Conservation (phyloP, 2,888 invertebrate species). For the Chesias legatella region DNA sequence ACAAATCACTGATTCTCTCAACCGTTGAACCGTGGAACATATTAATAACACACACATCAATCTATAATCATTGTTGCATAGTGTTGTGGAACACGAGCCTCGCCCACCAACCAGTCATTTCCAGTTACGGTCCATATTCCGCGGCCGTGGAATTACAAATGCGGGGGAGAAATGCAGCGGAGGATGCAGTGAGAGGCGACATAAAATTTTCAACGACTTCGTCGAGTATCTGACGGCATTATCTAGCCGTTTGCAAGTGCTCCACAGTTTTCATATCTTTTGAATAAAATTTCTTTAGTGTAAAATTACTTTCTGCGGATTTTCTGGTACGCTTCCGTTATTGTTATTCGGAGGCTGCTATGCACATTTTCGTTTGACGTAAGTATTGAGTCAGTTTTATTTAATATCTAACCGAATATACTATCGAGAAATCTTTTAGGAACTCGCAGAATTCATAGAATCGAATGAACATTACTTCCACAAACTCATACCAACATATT, state of each 20-base stretch:
- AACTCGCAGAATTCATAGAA: neutral
- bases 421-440: neutral
- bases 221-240: conserved; percentile 71
- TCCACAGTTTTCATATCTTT: conserved; percentile 65
- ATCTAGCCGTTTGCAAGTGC: conserved; percentile 73
- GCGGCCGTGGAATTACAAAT: conserved; percentile 46
- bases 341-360: conserved; percentile 23
- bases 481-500: conserved; percentile 12
- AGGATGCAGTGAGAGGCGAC: conserved; percentile 68
- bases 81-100: neutral
- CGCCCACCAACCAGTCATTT: conserved; percentile 1
- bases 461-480: neutral
- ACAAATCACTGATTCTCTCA: no score
- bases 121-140: conserved; percentile 13
- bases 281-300: conserved; percentile 64
- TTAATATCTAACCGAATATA: neutral
- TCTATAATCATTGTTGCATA: no score
- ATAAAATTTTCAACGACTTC: conserved; percentile 76
- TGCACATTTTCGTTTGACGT: conserved; percentile 6
- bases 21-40: no score
- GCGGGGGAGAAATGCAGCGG: conserved; percentile 50
- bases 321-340: conserved; percentile 23
- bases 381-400: conserved; percentile 1
- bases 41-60: no score
- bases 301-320: conserved; percentile 29